Percentiles rank a stretch among this genome's conserved stretches.
These are phyloP conservation scores for Drosophila neoperkinsi DNA, from an alignment of 2,888 invertebrate species.

Conservation along the genomic window DNA sequence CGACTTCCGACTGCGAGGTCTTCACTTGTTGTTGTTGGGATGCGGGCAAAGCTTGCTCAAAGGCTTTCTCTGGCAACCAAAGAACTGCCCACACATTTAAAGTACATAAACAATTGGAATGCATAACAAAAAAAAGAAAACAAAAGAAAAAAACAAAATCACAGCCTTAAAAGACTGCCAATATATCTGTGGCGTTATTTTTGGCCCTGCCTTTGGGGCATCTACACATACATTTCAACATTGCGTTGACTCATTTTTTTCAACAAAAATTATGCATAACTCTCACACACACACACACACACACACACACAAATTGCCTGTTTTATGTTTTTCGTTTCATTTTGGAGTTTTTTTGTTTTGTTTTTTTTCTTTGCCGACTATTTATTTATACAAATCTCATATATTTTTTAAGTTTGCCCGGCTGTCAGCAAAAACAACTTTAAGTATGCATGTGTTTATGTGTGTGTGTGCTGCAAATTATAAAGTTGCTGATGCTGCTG, in stretches of 20 bases:
- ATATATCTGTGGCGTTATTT: slow-evolving; percentile 7
- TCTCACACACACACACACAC: slow-evolving; percentile 2
- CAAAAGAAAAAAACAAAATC: neutral
- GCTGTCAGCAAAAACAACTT: slow-evolving; percentile 16
- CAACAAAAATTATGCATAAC: slow-evolving; percentile 10
- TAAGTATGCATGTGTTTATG: neutral
- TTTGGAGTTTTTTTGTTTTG: neutral
- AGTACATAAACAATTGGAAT: neutral
- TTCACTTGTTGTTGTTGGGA: neutral
- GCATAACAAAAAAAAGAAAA: neutral
- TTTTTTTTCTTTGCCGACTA: slow-evolving; percentile 20
- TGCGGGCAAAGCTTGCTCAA: neutral
- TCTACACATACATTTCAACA: neutral
- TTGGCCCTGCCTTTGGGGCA: neutral
- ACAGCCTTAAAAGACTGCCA: slow-evolving; percentile 8
- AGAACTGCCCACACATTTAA: neutral
- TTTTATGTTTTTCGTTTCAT: slow-evolving; percentile 1
- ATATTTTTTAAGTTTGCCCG: slow-evolving; percentile 57
- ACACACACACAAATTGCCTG: neutral
- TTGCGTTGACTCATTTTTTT: slow-evolving; percentile 11
- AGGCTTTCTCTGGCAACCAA: neutral
- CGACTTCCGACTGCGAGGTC: neutral
- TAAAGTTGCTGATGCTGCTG: slow-evolving; percentile 54
- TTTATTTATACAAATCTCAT: slow-evolving; percentile 67
- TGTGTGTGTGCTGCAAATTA: slow-evolving; percentile 45